A percentile compares a stretch with the other conserved stretches of the same genome.
Conservation (phyloP, 2,888 invertebrate genomes). For the Phrixothrix hirtus region DNA sequence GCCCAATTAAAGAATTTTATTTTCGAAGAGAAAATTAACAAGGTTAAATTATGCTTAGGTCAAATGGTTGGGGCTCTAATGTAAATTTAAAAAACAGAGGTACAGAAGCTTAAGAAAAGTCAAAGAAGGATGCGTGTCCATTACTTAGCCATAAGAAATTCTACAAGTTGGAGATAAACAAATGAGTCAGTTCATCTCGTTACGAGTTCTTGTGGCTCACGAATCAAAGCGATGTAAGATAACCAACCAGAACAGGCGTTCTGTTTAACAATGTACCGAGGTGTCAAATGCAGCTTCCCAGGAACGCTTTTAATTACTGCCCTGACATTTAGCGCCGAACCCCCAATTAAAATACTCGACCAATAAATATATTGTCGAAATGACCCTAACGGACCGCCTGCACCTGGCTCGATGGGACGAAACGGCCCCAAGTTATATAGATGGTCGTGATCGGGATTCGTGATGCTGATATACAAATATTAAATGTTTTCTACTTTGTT, state of each 20-base stretch:
- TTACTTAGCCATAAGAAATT: conserved; percentile 53
- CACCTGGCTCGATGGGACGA: conserved; percentile 35
- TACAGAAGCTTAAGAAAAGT: conserved; percentile 10
- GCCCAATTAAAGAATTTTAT: not conserved
- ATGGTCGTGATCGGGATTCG: conserved; percentile 45
- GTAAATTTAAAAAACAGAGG: not conserved
- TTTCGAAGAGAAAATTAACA: not conserved
- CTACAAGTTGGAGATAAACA: conserved; percentile 52
- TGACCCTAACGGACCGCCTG: conserved; percentile 34
- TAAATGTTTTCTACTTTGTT: conserved; percentile 54
- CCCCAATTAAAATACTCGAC: conserved; percentile 55
- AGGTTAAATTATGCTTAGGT: no score
- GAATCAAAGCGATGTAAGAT: conserved; percentile 50
- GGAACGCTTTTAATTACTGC: conserved; percentile 56
- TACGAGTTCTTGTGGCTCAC: conserved; percentile 50
- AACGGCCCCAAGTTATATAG: conserved; percentile 27
- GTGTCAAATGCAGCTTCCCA: conserved; percentile 56
- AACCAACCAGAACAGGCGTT: conserved; percentile 46
- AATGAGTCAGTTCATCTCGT: conserved; percentile 53
- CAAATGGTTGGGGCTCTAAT: no score
- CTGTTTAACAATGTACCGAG: conserved; percentile 56
- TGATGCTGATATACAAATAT: conserved; percentile 56
- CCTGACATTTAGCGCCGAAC: conserved; percentile 55
- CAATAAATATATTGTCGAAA: conserved; percentile 51
- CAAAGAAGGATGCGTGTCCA: conserved; percentile 51